Conservation (phyloP, 2,113 vertebrate species). For the Anguilla rostrata region DNA sequence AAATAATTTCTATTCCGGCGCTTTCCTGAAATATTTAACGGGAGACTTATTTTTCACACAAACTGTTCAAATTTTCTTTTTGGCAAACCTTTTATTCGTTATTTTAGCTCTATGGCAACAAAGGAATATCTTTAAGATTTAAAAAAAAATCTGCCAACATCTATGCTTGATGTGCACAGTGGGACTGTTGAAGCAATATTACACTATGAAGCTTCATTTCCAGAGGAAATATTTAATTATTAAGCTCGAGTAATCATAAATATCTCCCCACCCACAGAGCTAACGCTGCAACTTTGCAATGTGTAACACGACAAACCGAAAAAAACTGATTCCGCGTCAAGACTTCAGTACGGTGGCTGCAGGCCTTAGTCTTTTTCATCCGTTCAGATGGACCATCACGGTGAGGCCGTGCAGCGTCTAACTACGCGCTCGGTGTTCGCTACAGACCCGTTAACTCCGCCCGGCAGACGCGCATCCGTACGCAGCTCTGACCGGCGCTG, state of each 20-base stretch:
- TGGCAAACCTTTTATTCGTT: slow-evolving; percentile 26
- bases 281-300: background rate
- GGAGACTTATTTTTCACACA: slow-evolving; percentile 5
- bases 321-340: background rate
- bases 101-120: background rate
- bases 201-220: slow-evolving; percentile 35
- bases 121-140: background rate
- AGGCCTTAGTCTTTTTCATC: background rate
- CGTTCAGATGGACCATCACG: background rate
- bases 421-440: background rate
- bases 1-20: slow-evolving; percentile 27
- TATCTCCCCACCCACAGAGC: slow-evolving; percentile 13
- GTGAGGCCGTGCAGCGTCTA: background rate
- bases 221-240: slow-evolving; percentile 35
- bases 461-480: background rate
- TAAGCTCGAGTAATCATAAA: slow-evolving; percentile 28
- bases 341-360: background rate
- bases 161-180: slow-evolving; percentile 18
- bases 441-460: background rate
- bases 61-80: slow-evolving; percentile 19
- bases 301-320: slow-evolving; percentile 10
- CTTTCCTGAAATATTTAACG: slow-evolving; percentile 34
- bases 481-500: background rate
- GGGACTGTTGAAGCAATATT: slow-evolving; percentile 23
- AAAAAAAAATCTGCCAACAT: background rate